Conservation (phyloP, 2,888 invertebrate species). For the Dicranocentrus wangi region DNA sequence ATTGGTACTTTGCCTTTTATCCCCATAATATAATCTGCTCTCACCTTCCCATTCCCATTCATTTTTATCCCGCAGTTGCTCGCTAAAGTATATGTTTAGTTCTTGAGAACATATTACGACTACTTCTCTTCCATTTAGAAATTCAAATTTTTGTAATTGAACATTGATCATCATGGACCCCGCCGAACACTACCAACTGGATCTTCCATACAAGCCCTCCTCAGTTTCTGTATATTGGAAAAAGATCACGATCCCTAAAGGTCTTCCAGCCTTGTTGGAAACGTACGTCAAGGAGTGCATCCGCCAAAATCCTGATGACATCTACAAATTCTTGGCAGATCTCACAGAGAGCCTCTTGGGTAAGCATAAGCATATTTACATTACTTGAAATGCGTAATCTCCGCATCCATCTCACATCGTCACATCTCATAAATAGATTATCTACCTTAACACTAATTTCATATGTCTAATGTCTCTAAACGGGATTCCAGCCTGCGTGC, state of each 20-base stretch:
- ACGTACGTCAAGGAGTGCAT: constrained; percentile 62
- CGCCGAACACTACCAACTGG: constrained; percentile 27
- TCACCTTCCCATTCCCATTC: not conserved
- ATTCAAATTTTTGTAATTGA: not conserved
- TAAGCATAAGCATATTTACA: constrained; percentile 32
- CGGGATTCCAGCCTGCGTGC: too few species aligned
- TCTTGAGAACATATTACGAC: too few species aligned
- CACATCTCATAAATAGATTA: too few species aligned
- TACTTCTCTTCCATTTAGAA: not conserved
- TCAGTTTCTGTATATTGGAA: constrained; percentile 64
- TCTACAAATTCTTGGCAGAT: constrained; percentile 50
- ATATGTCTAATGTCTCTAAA: too few species aligned
- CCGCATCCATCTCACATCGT: too few species aligned
- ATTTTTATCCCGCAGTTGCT: not conserved
- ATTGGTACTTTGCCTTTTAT: not conserved
- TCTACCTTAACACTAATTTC: too few species aligned
- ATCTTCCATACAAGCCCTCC: constrained; percentile 41
- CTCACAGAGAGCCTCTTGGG: constrained; percentile 57
- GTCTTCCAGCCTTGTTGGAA: constrained; percentile 66
- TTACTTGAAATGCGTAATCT: too few species aligned
- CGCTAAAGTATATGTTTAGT: not conserved
- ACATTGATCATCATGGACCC: constrained; percentile 17
- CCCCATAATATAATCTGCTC: not conserved
- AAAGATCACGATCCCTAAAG: constrained; percentile 67
- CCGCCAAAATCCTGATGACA: constrained; percentile 64